Percentiles rank a stretch among this genome's conserved stretches.
Evolutionary conservation across 2,888 invertebrate species (phyloP).

Genomic region (Pachliopta kotzebuea): DNA sequence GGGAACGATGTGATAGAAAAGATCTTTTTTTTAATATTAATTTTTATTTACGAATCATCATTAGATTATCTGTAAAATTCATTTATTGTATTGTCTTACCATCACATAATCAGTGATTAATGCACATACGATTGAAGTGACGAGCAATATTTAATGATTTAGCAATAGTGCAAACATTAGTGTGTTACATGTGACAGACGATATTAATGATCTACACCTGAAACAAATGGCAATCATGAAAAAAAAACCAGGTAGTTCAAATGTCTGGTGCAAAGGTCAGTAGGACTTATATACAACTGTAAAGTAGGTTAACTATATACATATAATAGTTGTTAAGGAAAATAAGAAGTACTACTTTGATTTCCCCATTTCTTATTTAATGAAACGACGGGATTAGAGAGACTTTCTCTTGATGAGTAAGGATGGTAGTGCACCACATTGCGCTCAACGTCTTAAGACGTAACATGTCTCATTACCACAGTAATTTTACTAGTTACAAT

Average conservation of each 20-base stretch:
- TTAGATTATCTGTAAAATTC: neutral
- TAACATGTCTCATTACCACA: too few relatives aligned
- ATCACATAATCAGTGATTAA: neutral
- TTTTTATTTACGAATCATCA: neutral
- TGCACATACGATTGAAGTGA: constrained; percentile 3
- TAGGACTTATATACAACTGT: neutral
- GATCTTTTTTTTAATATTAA: too few relatives aligned
- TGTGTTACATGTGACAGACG: constrained; percentile 7
- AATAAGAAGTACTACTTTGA: too few relatives aligned
- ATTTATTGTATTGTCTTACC: constrained; percentile 5
- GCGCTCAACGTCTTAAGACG: too few relatives aligned
- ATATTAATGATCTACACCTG: constrained; percentile 24
- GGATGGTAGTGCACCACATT: too few relatives aligned
- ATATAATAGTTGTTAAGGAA: too few relatives aligned
- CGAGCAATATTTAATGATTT: constrained; percentile 21
- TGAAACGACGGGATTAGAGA: too few relatives aligned
- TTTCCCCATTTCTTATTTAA: too few relatives aligned
- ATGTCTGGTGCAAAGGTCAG: constrained; percentile 15
- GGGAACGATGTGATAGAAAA: too few relatives aligned
- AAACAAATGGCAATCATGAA: constrained; percentile 9
- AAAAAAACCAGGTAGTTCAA: constrained; percentile 11
- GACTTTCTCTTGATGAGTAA: too few relatives aligned
- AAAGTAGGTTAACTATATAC: too few relatives aligned
- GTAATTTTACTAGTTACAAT: too few relatives aligned
- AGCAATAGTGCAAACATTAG: constrained; percentile 20